These are phyloP conservation scores for Lordiphosa stackelbergi DNA, from an alignment of 1,140 invertebrate genomes.

Conservation along the genomic window DNA sequence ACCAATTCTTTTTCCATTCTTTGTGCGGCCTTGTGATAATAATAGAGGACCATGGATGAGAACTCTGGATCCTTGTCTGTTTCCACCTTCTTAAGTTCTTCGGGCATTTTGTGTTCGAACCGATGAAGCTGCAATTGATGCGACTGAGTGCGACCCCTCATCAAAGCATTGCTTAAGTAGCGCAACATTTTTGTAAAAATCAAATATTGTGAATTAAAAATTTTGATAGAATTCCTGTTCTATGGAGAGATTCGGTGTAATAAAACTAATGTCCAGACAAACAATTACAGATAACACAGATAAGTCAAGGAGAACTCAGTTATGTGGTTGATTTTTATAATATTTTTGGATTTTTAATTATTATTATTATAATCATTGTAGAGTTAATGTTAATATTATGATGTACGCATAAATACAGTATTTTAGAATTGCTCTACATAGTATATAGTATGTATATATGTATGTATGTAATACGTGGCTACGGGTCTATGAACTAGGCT, in stretches of 20 bases:
- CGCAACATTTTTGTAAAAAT: constrained; percentile 9
- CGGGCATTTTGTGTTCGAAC: constrained; percentile 79
- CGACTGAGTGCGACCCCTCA: background rate
- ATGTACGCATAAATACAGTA: constrained; percentile 38
- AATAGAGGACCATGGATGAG: constrained; percentile 86
- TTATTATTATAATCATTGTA: constrained; percentile 53
- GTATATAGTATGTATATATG: constrained; percentile 12
- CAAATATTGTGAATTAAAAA: background rate
- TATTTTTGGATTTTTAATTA: constrained; percentile 25
- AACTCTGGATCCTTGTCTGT: constrained; percentile 83
- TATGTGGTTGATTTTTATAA: constrained; percentile 16
- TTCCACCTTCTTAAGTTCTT: constrained; percentile 79
- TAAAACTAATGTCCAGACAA: background rate
- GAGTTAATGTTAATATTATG: constrained; percentile 24
- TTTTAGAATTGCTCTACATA: constrained; percentile 49
- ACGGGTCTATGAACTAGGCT: constrained; percentile 55
- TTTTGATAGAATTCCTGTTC: background rate
- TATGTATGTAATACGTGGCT: constrained; percentile 56
- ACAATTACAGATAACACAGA: background rate
- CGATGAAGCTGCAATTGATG: background rate
- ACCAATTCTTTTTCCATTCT: constrained; percentile 82
- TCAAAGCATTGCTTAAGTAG: background rate
- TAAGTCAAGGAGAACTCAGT: constrained; percentile 1
- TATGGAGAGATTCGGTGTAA: background rate
- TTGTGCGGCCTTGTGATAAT: constrained; percentile 83